Evolutionary conservation across 2,797 vertebrate species (phyloP), one percentile per base, ranked within the genome.

Genomic region (Coregonus ussuriensis): DNA sequence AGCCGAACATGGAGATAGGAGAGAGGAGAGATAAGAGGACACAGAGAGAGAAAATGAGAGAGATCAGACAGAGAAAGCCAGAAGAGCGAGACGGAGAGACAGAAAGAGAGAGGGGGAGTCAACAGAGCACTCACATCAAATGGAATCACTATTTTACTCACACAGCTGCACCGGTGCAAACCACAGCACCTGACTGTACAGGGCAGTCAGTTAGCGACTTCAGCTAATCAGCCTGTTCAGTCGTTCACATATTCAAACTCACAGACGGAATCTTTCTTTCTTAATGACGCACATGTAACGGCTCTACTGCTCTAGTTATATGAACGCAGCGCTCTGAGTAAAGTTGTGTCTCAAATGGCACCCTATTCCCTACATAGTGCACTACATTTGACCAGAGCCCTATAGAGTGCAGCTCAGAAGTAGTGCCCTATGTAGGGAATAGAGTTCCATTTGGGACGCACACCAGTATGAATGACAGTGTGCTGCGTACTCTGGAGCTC

Each of bases 401-500:
- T 6, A 62, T 9, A 21, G 59, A 9, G 21, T 6, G 21, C 21
- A 21, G 59, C 6, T 25, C 21, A 63, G 25, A 11, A 11, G 59
- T 63, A 29, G 59, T 29, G 21, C 59, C 4, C 21, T 7, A n/a
- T 59, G 56, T 59, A 59, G 56, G 21, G 59, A 21, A 63, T 25
- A 63, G 59, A 9, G 6, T 25, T 2, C 21, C n/a, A 63, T 63
- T 13, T 25, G 59, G 21, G 47, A n/a, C 25, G 5, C 9, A 37
- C 3, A 3, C 6, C 7, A 6, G 7, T 41, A 74, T 71, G 65
- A 75, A 33, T 68, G 52, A 13, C 9, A 62, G 59, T 11, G 59
- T 69, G 31, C 66, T 51, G 56, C 96, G 0, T 96, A 99, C 98
- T 99, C 88, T 99, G 98, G 73, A 99, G 95, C 84, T 99, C 98